Base-by-base conservation (phyloP, 2,113 vertebrate genomes). In the Oncorhynchus clarkii region DNA sequence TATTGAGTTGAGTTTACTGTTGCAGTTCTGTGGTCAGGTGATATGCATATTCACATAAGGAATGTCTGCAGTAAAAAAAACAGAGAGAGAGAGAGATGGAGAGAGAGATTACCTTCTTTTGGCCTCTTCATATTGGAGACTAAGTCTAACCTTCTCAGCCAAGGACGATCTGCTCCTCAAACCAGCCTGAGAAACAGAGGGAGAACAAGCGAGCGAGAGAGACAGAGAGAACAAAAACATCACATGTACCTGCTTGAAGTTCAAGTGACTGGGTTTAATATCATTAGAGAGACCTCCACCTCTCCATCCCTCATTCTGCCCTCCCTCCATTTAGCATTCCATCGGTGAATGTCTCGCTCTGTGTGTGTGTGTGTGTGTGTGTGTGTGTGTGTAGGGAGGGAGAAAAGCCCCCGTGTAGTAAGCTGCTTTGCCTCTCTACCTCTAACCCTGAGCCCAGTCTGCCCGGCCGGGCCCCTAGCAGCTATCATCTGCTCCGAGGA, bases 91-190 rank as follows among this genome's bases (percentile, higher is more conserved):
- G 27, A 27, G 26, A 31, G 29, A 31, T 31, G 29, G 31, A 31
- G 20, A 34, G 54, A 2, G 26, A 62, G 71, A 68, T 82, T 90
- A 96, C 95, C 95, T 95, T 84, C 94, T 90, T 78, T 94, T 95
- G 74, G 95, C 95, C 85, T 95, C 95, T 86, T 95, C 94, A 12
- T 95, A 96, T 48, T 93, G 94, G 22, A 96, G 93, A 54, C 94
- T 96, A 45, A 96, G 89, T 59, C 94, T 90, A 91, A 95, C 94
- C 85, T 93, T 95, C 84, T 96, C 94, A 51, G 94, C 94, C 85
- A 96, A 86, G 74, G 89, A 94, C n/a, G 91, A 92, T 88, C 92
- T 89, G 67, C 81, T 93, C 85, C 92, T 92, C 71, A 86, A 68
- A 81, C 93, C 94, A 6, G 89, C 81, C 95, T 95, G 8, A 26